Percentiles rank a stretch among this genome's conserved stretches.
These are phyloP conservation scores for Lasaia peninsularis DNA, from an alignment of 1,140 invertebrate species.

Conservation along the genomic window DNA sequence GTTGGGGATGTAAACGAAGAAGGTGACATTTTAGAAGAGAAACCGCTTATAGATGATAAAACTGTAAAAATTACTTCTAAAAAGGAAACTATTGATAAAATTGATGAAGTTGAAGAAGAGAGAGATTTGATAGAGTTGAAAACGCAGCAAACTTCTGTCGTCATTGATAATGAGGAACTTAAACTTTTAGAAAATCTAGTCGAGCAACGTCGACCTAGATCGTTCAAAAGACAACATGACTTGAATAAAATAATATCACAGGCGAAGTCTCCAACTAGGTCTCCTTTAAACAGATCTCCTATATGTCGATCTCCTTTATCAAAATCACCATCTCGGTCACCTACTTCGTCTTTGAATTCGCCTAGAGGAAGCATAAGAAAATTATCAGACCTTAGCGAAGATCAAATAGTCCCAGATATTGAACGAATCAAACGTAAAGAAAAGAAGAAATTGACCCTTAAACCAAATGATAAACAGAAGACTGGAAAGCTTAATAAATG, in stretches of 20 bases:
- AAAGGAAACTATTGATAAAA: constrained; percentile 71
- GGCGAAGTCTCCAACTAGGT: constrained; percentile 59
- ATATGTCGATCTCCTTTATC: constrained; percentile 68
- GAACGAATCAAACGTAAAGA: constrained; percentile 75
- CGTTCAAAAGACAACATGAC: constrained; percentile 72
- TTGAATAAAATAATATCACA: constrained; percentile 61
- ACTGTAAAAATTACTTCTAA: constrained; percentile 34
- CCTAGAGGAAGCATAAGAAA: constrained; percentile 74
- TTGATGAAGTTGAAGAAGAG: constrained; percentile 77
- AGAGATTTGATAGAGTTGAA: constrained; percentile 38
- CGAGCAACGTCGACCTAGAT: constrained; percentile 69
- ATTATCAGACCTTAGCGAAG: constrained; percentile 75
- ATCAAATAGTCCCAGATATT: constrained; percentile 80
- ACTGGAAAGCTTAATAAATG: constrained; percentile 63
- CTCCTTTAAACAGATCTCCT: constrained; percentile 59
- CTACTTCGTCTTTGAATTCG: constrained; percentile 73
- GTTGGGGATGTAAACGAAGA: constrained; percentile 83
- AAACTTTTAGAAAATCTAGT: constrained; percentile 74
- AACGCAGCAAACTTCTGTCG: constrained; percentile 59
- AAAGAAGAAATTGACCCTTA: constrained; percentile 69
- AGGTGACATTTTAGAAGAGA: constrained; percentile 81
- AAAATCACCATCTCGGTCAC: constrained; percentile 73
- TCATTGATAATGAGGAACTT: constrained; percentile 79
- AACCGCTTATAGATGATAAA: constrained; percentile 72
- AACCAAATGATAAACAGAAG: constrained; percentile 67